phyloP scores from a whole-genome alignment of 2,797 vertebrate genomes.

The Centropyge bicolor region DNA sequence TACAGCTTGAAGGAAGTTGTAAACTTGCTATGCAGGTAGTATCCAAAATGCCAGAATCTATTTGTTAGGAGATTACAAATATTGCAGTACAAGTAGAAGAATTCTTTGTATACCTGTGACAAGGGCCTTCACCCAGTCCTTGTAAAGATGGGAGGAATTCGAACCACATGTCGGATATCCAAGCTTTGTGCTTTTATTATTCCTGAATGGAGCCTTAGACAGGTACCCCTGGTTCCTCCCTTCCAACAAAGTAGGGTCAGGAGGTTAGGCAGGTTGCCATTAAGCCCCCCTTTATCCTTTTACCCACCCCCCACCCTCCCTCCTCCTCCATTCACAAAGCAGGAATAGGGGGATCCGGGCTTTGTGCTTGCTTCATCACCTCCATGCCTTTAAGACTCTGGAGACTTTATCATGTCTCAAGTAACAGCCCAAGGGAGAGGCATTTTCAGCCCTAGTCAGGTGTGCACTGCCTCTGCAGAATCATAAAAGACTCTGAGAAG shows the following conservation, averaged over 20 bases:
- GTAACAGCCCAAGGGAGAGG: conserved; percentile 67
- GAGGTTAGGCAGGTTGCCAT: conserved; percentile 82
- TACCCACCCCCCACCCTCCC: conserved; percentile 21
- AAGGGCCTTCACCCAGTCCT: conserved; percentile 58
- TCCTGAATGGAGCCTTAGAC: conserved; percentile 76
- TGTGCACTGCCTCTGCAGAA: conserved; percentile 44
- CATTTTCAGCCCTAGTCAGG: conserved; percentile 64
- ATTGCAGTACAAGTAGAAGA: conserved; percentile 36
- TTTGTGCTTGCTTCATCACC: conserved; percentile 82
- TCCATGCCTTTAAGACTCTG: conserved; percentile 71
- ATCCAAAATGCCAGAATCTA: not conserved
- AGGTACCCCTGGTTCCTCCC: conserved; percentile 72
- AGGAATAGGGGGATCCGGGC: conserved; percentile 63
- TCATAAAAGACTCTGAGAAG: conserved; percentile 36
- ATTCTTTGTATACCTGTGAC: conserved; percentile 58
- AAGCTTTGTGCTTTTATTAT: conserved; percentile 80
- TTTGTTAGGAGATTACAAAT: conserved; percentile 15
- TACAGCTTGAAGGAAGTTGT: not conserved
- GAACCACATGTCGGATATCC: conserved; percentile 81
- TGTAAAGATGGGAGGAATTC: conserved; percentile 78
- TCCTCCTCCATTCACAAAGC: conserved; percentile 52
- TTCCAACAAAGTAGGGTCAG: conserved; percentile 79
- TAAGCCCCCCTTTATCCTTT: conserved; percentile 73
- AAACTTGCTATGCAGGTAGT: not conserved
- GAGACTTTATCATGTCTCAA: conserved; percentile 77